A percentile compares a stretch with the other conserved stretches of the same genome.
These are phyloP conservation scores for Chromobotia macracanthus DNA, from an alignment of 2,797 vertebrate species.

Conservation along the genomic window DNA sequence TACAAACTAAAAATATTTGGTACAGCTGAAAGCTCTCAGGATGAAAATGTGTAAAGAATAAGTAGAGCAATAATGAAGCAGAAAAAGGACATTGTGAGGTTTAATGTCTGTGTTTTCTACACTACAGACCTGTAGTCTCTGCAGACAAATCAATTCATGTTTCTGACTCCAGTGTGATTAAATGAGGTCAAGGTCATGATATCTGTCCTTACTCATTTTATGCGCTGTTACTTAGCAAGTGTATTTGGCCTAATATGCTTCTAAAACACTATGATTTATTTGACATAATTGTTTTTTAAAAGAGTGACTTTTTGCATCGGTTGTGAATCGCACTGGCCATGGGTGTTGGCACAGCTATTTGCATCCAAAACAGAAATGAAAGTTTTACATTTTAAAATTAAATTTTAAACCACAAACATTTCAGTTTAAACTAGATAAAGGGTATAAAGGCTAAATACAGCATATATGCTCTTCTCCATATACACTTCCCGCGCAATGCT, in stretches of 20 bases:
- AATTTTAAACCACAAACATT: too few species aligned
- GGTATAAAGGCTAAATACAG: too few species aligned
- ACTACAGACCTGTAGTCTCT: constrained; percentile 12
- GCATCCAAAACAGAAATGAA: too few species aligned
- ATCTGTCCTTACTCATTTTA: constrained; percentile 19
- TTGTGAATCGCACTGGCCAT: background rate
- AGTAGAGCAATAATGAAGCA: constrained; percentile 40
- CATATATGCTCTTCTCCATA: too few species aligned
- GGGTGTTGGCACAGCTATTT: background rate
- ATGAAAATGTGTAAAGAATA: constrained; percentile 59
- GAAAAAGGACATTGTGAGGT: constrained; percentile 43
- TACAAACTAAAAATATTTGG: constrained; percentile 69
- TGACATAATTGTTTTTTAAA: background rate
- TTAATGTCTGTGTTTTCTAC: constrained; percentile 39
- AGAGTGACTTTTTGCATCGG: background rate
- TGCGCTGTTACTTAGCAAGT: constrained; percentile 40
- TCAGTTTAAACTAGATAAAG: too few species aligned
- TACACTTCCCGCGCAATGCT: too few species aligned
- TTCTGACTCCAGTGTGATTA: constrained; percentile 65
- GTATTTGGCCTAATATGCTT: constrained; percentile 18
- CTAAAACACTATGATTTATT: background rate
- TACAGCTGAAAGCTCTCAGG: constrained; percentile 57
- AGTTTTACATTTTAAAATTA: too few species aligned
- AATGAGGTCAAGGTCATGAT: constrained; percentile 45
- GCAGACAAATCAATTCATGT: constrained; percentile 44